Percentiles rank a stretch among this genome's conserved stretches.
These are phyloP conservation scores for Pectinophora gossypiella DNA, from an alignment of 1,140 invertebrate genomes.

Conservation along the genomic window DNA sequence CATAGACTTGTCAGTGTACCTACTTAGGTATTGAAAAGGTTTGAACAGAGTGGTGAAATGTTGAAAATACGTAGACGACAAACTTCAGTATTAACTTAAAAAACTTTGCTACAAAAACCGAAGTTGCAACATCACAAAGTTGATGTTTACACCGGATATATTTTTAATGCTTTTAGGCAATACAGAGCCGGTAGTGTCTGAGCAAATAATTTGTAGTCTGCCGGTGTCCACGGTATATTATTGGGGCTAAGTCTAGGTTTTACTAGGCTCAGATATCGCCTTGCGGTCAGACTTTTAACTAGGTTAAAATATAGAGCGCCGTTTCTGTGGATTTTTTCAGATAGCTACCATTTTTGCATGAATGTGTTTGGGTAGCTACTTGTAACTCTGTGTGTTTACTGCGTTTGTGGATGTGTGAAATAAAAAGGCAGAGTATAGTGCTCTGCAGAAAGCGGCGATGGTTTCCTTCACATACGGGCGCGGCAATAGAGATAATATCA, in stretches of 20 bases:
- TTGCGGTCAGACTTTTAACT: constrained; percentile 17
- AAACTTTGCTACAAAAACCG: background rate
- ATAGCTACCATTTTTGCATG: background rate
- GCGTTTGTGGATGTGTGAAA: too few relatives aligned
- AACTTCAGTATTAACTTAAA: too few relatives aligned
- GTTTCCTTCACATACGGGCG: too few relatives aligned
- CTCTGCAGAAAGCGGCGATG: too few relatives aligned
- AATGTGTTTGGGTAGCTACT: background rate
- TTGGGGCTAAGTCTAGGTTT: constrained; percentile 11
- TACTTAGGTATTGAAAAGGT: too few relatives aligned
- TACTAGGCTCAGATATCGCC: constrained; percentile 10
- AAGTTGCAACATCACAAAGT: background rate
- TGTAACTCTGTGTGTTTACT: background rate
- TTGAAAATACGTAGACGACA: too few relatives aligned
- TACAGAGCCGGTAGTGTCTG: background rate
- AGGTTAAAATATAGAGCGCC: constrained; percentile 12
- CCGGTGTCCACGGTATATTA: constrained; percentile 14
- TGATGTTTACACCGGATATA: background rate
- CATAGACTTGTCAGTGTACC: too few relatives aligned
- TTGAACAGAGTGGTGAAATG: too few relatives aligned
- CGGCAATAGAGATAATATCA: too few relatives aligned
- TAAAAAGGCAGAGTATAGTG: too few relatives aligned
- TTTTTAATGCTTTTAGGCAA: background rate
- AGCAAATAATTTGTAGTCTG: constrained; percentile 23
- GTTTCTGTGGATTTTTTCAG: background rate